Base-by-base conservation (phyloP, 2,113 vertebrate species). In the Lipophrys pholis region DNA sequence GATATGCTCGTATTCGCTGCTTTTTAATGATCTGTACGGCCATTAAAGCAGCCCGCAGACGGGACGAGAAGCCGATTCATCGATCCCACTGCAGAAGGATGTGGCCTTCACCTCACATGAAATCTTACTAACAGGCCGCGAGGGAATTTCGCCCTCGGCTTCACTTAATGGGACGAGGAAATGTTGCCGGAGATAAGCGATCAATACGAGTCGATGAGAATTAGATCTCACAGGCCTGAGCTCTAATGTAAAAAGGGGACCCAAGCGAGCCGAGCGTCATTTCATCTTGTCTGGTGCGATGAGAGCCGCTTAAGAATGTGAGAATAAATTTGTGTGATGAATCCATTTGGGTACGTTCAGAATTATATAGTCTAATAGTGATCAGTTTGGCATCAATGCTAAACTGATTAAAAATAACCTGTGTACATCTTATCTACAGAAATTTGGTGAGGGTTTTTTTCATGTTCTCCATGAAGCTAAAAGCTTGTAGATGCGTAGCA, bases 81-180 rank as follows among this genome's bases (percentile, higher is more conserved):
- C 54, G 60, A 84, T 74, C 49, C 6, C 38, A 0, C 12, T 2
- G 21, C 17, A 10, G 66, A 48, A n/a, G 66, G 69, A 81, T 62
- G 42, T 35, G 65, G 70, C 73, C 62, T 78, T 82, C 74, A 58
- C 75, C 69, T 83, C 42, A 69, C 71, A 69, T 79, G 48, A 56
- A 63, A 71, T 60, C 63, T 43, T 7, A 1, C 62, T 64, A 79
- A 86, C 58, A 59, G 54, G 56, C 43, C 3, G 40, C 14, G 66
- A 73, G 66, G 59, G 71, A 72, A 73, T 68, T 60, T 70, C 40
- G 71, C 68, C 73, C 30, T 7, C 36, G 76, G 73, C 58, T 9
- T 57, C 36, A 5, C 48, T 59, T 73, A 81, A 78, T 45, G 50
- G 40, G 80, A 82, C 6, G 5, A 71, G 75, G 63, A 83, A 71